phyloP scores from a whole-genome alignment of 2,888 invertebrate species.

The Chrysolina americana region DNA sequence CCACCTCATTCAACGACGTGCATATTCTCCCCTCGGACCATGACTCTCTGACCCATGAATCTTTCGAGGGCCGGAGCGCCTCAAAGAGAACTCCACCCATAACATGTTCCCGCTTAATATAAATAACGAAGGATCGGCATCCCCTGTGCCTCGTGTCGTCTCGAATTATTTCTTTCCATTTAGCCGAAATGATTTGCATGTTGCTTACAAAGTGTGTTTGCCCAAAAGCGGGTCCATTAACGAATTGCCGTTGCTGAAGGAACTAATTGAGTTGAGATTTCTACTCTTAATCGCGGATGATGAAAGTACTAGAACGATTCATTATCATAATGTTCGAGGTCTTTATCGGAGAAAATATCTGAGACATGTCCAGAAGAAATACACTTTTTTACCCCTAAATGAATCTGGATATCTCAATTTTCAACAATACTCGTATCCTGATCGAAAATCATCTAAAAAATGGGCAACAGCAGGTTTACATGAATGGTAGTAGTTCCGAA shows the following conservation, averaged over 20 bases:
- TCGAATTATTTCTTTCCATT: slow-evolving; percentile 38
- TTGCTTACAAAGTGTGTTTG: slow-evolving; percentile 28
- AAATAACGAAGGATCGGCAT: slow-evolving; percentile 44
- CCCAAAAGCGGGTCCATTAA: not conserved
- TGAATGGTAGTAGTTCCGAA: no score
- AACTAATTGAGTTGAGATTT: no score
- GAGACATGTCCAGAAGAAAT: no score
- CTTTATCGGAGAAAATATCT: no score
- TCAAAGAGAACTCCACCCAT: slow-evolving; percentile 47
- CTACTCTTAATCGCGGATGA: not conserved
- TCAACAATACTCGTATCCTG: no score
- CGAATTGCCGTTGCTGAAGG: not conserved
- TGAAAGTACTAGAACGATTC: not conserved
- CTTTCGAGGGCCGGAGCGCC: slow-evolving; percentile 40
- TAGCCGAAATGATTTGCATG: slow-evolving; percentile 40
- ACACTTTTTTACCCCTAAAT: no score
- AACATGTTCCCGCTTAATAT: slow-evolving; percentile 51
- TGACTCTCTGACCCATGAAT: slow-evolving; percentile 45
- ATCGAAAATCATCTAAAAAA: no score
- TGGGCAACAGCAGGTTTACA: no score
- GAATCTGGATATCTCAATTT: no score
- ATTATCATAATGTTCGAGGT: not conserved
- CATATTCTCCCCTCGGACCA: slow-evolving; percentile 38
- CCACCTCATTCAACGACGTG: not conserved
- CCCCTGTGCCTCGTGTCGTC: slow-evolving; percentile 28